These are phyloP conservation scores for Andrena bicolor DNA, from an alignment of 2,888 invertebrate species.

Conservation along the genomic window DNA sequence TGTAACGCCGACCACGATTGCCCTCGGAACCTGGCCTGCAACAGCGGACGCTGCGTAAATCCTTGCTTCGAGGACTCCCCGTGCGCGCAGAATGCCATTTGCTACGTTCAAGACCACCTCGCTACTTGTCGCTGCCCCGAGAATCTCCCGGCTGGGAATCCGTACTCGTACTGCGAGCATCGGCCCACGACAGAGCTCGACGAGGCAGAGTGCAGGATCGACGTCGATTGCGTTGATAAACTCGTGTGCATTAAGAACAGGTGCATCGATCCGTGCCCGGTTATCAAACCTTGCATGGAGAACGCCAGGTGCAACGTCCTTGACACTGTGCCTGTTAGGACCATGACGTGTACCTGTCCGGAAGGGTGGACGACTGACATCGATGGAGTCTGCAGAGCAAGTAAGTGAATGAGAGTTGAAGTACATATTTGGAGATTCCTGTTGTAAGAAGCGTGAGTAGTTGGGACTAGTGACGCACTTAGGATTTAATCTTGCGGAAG, in stretches of 20 bases:
- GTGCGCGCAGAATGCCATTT: conserved; percentile 94
- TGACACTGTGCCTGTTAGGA: conserved; percentile 94
- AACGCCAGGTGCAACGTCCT: conserved; percentile 93
- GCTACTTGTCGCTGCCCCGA: conserved; percentile 94
- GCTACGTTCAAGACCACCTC: conserved; percentile 92
- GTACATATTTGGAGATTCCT: too few relatives aligned
- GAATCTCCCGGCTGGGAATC: conserved; percentile 92
- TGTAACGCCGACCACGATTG: conserved; percentile 93
- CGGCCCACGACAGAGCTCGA: conserved; percentile 83
- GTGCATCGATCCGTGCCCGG: conserved; percentile 92
- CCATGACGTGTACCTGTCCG: conserved; percentile 95
- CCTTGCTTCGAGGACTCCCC: conserved; percentile 91
- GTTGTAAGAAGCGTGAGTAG: not conserved
- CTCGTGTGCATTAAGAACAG: conserved; percentile 92
- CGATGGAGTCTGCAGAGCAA: conserved; percentile 91
- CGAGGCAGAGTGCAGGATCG: conserved; percentile 90
- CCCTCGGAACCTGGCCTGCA: conserved; percentile 90
- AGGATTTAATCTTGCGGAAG: too few relatives aligned
- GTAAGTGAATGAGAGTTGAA: conserved; percentile 74
- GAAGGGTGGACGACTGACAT: conserved; percentile 93
- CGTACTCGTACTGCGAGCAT: conserved; percentile 91
- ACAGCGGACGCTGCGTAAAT: conserved; percentile 90
- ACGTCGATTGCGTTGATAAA: conserved; percentile 92
- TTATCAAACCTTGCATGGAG: conserved; percentile 91
- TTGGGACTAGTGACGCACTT: too few relatives aligned